Evolutionary conservation across 2,113 vertebrate genomes (phyloP).

Genomic region (Choloepus hoffmanni): DNA sequence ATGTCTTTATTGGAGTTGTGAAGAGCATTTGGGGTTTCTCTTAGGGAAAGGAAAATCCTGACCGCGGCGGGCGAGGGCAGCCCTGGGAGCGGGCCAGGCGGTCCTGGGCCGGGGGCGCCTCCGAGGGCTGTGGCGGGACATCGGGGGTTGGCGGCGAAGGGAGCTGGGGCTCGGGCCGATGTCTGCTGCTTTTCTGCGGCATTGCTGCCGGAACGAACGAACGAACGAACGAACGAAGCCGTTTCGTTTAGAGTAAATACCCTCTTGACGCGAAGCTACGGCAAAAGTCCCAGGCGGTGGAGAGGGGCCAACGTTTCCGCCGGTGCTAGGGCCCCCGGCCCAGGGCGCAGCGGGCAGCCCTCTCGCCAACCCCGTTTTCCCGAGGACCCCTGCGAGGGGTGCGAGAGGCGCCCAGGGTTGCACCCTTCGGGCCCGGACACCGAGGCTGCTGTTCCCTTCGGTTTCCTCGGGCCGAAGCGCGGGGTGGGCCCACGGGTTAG

Average conservation of each 20-base stretch:
- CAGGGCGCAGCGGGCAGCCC: neutral
- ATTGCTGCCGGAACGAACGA: conserved; percentile 9
- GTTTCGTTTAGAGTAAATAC: conserved; percentile 78
- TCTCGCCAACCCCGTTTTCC: neutral
- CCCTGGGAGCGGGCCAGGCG: neutral
- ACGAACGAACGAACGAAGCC: conserved; percentile 63
- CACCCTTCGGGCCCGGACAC: neutral
- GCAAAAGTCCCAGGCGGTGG: neutral
- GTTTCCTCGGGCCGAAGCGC: neutral
- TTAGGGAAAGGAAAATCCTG: conserved; percentile 4
- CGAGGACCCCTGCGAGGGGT: neutral
- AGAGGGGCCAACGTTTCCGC: conserved; percentile 42
- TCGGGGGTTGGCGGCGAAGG: neutral
- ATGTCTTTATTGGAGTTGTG: conserved; percentile 40
- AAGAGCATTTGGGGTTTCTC: conserved; percentile 52
- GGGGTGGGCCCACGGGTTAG: neutral
- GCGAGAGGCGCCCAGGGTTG: neutral
- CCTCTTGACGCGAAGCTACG: conserved; percentile 78
- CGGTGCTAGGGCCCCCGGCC: conserved; percentile 1
- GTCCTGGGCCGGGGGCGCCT: neutral
- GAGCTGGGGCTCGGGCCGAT: neutral
- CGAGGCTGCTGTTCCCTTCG: neutral
- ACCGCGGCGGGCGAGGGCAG: neutral
- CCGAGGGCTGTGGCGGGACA: neutral
- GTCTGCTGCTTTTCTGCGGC: conserved; percentile 14